phyloP scores from a whole-genome alignment of 35 echinoderm and acorn worm genomes.

The Heliocidaris tuberculata region DNA sequence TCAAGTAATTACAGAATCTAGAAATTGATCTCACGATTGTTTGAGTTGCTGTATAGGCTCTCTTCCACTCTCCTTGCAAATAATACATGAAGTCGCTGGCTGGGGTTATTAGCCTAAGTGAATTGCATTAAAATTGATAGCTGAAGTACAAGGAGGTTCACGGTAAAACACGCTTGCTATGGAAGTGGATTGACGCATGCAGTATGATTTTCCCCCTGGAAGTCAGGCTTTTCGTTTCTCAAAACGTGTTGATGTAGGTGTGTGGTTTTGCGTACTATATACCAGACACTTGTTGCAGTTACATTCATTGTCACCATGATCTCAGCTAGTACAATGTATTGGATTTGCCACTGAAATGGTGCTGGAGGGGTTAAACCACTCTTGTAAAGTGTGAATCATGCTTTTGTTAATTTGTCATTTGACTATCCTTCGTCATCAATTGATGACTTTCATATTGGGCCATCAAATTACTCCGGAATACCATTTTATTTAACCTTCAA shows the following conservation, averaged over 20 bases:
- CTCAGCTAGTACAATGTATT: neutral
- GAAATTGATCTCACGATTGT: constrained; percentile 45
- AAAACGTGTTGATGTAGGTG: neutral
- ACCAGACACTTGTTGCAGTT: neutral
- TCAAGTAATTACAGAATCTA: constrained; percentile 53
- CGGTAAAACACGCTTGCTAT: neutral
- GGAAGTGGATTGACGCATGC: neutral
- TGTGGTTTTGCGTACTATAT: neutral
- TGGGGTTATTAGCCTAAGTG: constrained; percentile 46
- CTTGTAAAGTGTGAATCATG: no score
- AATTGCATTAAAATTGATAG: constrained; percentile 50
- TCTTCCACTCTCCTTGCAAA: neutral
- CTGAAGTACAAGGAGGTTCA: constrained; percentile 17
- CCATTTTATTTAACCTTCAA: no score
- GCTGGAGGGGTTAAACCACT: no score
- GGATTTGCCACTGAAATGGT: neutral
- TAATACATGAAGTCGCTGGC: constrained; percentile 44
- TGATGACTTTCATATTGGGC: no score
- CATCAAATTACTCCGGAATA: no score
- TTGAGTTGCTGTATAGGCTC: constrained; percentile 11
- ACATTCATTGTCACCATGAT: neutral
- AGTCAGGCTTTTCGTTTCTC: neutral
- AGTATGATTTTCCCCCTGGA: neutral
- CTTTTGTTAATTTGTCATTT: no score
- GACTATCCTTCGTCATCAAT: no score